Conservation (phyloP, 2,888 invertebrate species). For the Oxyscelio sp. region DNA sequence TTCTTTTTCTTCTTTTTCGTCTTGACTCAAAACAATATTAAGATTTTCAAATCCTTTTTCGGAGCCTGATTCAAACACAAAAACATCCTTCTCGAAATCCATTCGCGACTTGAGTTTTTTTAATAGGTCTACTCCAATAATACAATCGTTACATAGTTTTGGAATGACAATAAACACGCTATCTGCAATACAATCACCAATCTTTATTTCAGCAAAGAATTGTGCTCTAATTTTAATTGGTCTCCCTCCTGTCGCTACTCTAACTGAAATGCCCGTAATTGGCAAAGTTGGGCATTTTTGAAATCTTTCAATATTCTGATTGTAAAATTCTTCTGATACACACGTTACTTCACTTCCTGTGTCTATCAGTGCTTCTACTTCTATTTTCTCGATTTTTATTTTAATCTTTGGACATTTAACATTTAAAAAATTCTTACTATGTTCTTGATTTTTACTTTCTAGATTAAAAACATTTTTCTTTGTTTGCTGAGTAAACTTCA, state of each 20-base stretch:
- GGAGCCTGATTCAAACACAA: not conserved
- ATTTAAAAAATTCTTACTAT: no score
- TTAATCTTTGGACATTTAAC: not conserved
- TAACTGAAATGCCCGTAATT: not conserved
- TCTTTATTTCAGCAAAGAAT: not conserved
- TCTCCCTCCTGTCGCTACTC: slow-evolving; percentile 11
- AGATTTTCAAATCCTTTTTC: not conserved
- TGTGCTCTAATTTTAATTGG: slow-evolving; percentile 4
- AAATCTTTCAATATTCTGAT: not conserved
- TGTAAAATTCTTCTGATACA: slow-evolving; percentile 11
- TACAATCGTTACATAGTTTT: slow-evolving; percentile 10
- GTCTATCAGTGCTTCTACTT: not conserved
- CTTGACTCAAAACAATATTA: not conserved
- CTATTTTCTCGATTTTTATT: not conserved
- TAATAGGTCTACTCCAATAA: slow-evolving; percentile 12
- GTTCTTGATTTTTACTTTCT: no score
- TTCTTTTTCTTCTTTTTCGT: not conserved
- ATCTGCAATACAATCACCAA: not conserved
- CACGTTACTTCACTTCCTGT: slow-evolving; percentile 4
- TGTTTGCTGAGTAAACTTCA: not conserved
- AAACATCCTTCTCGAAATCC: slow-evolving; percentile 10
- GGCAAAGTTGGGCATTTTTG: slow-evolving; percentile 1
- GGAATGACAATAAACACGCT: slow-evolving; percentile 9
- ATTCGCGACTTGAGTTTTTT: not conserved
- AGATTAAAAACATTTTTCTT: no score